Percentiles rank a stretch among this genome's conserved stretches.
These are phyloP conservation scores for Melanotaenia nigrans DNA, from an alignment of 2,797 vertebrate genomes.

Conservation along the genomic window DNA sequence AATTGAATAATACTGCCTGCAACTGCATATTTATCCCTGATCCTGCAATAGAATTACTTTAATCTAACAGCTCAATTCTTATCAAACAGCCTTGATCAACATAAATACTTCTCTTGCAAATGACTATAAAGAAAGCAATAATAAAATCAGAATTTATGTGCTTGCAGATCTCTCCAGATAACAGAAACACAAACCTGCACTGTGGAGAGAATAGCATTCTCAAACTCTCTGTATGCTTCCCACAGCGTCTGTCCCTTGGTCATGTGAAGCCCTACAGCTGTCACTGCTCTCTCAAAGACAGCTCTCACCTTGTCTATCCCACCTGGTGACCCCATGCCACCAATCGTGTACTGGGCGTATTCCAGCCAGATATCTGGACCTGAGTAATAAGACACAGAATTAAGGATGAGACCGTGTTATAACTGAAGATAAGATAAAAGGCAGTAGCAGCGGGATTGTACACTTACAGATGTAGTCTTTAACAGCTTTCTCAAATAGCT, in stretches of 20 bases:
- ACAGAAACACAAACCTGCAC: constrained; percentile 86
- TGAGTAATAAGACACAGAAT: constrained; percentile 50
- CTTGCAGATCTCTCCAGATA: background rate
- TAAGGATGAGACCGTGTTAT: background rate
- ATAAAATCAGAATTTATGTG: background rate
- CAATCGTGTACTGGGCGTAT: constrained; percentile 95
- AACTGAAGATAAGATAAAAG: background rate
- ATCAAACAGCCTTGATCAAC: background rate
- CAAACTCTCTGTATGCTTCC: constrained; percentile 97
- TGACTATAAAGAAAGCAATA: background rate
- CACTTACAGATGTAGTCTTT: constrained; percentile 97
- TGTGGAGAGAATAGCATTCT: constrained; percentile 92
- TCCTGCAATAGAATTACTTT: background rate
- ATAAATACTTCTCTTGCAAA: background rate
- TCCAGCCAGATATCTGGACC: constrained; percentile 98
- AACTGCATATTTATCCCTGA: background rate
- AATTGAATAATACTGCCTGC: background rate
- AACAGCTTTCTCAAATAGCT: constrained; percentile 92
- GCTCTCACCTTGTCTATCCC: constrained; percentile 91
- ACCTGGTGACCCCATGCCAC: constrained; percentile 92
- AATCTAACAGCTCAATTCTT: background rate
- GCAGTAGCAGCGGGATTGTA: background rate
- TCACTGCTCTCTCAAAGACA: constrained; percentile 93
- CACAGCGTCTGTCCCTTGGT: constrained; percentile 92
- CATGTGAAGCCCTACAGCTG: constrained; percentile 92